Conservation (phyloP, 2,888 invertebrate species). For the Ectemnius lituratus region DNA sequence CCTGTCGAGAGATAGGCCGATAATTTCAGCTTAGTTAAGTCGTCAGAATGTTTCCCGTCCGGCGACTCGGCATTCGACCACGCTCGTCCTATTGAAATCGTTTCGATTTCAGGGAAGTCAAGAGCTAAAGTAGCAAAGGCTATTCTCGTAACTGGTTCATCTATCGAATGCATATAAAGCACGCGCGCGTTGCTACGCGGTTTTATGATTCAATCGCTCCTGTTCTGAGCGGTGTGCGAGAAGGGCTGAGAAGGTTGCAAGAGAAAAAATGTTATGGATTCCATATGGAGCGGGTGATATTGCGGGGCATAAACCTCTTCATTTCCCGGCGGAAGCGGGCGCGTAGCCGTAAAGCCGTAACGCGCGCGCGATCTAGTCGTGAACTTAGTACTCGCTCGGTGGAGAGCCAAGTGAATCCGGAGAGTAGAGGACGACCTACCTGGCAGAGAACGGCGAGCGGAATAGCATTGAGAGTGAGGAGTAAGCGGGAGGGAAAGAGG, state of each 20-base stretch:
- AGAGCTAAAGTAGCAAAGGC: too few species aligned
- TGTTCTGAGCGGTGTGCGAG: neutral
- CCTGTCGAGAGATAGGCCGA: constrained; percentile 38
- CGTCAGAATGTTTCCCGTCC: constrained; percentile 16
- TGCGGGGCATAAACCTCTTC: constrained; percentile 4
- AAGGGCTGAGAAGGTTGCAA: too few species aligned
- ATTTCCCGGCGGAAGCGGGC: constrained; percentile 2
- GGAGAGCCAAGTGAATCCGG: constrained; percentile 15
- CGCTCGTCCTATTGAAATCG: constrained; percentile 27
- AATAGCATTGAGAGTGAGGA: constrained; percentile 7
- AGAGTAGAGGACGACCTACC: constrained; percentile 37
- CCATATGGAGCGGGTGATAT: neutral
- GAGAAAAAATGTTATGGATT: neutral
- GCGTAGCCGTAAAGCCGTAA: constrained; percentile 16
- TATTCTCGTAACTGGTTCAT: constrained; percentile 22
- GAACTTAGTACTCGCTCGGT: constrained; percentile 12
- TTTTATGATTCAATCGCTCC: constrained; percentile 18
- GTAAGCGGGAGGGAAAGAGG: constrained; percentile 4
- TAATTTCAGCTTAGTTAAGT: constrained; percentile 41
- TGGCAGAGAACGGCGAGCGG: constrained; percentile 28
- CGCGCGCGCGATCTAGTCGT: constrained; percentile 27
- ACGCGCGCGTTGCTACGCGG: constrained; percentile 31
- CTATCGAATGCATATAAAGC: constrained; percentile 5
- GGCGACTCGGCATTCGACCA: constrained; percentile 5
- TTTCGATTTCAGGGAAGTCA: neutral